Conservation (phyloP, 2,888 invertebrate genomes). For the Drosophila algonquin region DNA sequence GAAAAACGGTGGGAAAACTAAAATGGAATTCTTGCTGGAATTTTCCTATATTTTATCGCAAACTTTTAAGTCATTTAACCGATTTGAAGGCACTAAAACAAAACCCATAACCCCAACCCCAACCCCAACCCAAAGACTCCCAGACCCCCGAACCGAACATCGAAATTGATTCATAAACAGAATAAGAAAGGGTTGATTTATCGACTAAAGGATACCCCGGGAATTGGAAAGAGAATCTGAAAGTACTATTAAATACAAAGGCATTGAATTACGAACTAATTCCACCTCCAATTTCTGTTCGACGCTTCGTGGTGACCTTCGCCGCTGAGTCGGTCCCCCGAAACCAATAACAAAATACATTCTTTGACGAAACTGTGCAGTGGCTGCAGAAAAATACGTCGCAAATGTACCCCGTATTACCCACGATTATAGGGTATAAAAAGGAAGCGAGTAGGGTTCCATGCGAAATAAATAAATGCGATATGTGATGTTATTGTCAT, state of each 20-base stretch:
- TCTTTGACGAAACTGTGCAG: too few species aligned
- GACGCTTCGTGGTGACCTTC: too few species aligned
- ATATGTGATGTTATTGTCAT: constrained; percentile 59
- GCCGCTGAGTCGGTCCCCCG: too few species aligned
- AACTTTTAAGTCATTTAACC: constrained; percentile 79
- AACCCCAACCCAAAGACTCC: constrained; percentile 6
- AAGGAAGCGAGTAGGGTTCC: neutral
- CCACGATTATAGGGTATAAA: neutral
- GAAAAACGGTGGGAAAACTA: constrained; percentile 26
- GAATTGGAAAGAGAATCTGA: neutral
- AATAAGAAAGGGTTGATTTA: constrained; percentile 4
- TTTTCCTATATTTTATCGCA: constrained; percentile 59
- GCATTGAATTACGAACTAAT: too few species aligned
- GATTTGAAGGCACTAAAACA: constrained; percentile 68
- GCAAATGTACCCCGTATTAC: neutral
- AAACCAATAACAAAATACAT: too few species aligned
- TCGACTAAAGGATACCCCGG: neutral
- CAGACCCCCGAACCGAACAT: constrained; percentile 46
- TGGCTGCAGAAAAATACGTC: too few species aligned
- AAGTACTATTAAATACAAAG: too few species aligned
- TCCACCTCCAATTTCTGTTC: too few species aligned
- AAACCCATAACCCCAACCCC: constrained; percentile 39
- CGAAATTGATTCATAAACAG: constrained; percentile 75
- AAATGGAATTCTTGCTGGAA: constrained; percentile 23
- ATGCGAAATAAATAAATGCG: constrained; percentile 24